Evolutionary conservation across 2,113 vertebrate genomes (phyloP), one percentile per base, ranked within the genome.

Genomic region (Telmatochromis sp.): DNA sequence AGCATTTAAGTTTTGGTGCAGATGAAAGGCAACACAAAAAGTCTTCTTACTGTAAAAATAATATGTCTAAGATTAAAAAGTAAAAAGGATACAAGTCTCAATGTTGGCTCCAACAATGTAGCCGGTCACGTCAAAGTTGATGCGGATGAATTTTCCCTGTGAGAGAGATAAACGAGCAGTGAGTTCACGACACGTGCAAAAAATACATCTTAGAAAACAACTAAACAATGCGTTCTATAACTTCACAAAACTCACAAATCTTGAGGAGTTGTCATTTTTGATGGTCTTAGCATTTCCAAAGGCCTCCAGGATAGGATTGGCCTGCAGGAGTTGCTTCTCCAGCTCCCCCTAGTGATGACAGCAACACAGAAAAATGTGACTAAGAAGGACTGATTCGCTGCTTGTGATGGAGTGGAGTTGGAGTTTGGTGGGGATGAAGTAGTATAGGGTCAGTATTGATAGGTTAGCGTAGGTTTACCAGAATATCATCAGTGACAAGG

Each of bases 211-310:
- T 4, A 11, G 9, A 73, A 63, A 79, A 79, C 6, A 82, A 1
- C 26, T 13, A 35, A 47, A 19, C 14, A 33, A 78, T 78, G 4
- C 10, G 0, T 31, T 12, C 23, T 50, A 19, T 28, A 75, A n/a
- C 26, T 51, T 51, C 11, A 33, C 26, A 51, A 78, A 75, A 98
- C 98, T 98, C 95, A 99, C 98, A 91, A 99, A 99, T 95, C 98
- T 94, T 57, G 98, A 99, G n/a, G 98, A 99, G 95, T 99, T 99
- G 95, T 99, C 98, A 31, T 99, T 99, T 94, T 99, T 99, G 95
- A 99, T 98, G 78, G 98, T 99, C 96, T 99, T 99, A 21, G 98
- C 98, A 21, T 99, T 99, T 94, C 98, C 98, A 2, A 99, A 99
- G 50, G 98, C 98, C 91, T 99, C 98, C 95, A 99, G 94, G 87